phyloP scores from a whole-genome alignment of 64 coral and sea anemone genomes.

The Platygyra sinensis region DNA sequence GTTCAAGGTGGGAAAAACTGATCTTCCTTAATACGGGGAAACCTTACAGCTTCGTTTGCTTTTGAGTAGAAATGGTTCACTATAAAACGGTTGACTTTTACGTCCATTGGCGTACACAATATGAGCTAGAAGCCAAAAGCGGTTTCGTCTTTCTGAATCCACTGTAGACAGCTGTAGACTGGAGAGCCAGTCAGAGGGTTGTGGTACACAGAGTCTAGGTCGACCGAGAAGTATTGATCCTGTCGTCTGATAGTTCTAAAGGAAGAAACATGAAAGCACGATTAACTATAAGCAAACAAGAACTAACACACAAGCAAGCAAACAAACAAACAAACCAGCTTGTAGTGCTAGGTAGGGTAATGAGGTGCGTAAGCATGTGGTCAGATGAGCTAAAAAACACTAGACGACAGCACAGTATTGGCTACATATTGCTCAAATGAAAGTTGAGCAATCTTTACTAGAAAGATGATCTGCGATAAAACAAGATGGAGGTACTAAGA shows the following conservation, averaged over 20 bases:
- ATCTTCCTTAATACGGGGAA: slow-evolving; percentile 44
- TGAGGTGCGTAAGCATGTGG: no score
- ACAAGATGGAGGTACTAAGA: no score
- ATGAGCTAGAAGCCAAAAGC: slow-evolving; percentile 74
- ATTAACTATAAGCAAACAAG: not conserved
- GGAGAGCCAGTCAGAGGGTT: slow-evolving; percentile 57
- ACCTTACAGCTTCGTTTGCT: slow-evolving; percentile 65
- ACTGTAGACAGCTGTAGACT: slow-evolving; percentile 89
- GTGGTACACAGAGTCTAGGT: slow-evolving; percentile 80
- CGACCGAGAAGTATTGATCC: slow-evolving; percentile 73
- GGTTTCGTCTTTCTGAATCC: slow-evolving; percentile 79
- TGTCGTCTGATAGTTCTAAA: slow-evolving; percentile 62
- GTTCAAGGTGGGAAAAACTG: not conserved
- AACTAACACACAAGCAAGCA: not conserved
- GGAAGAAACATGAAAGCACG: not conserved
- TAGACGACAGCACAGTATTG: no score
- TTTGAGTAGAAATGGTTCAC: slow-evolving; percentile 71
- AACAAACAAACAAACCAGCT: not conserved
- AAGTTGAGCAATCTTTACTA: no score
- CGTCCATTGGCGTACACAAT: slow-evolving; percentile 68
- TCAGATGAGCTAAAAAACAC: no score
- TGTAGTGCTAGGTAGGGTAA: no score
- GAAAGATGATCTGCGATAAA: no score
- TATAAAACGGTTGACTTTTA: slow-evolving; percentile 74
- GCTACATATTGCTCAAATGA: no score